phyloP scores from a whole-genome alignment of 1,140 invertebrate species.

The Centruroides vittatus region DNA sequence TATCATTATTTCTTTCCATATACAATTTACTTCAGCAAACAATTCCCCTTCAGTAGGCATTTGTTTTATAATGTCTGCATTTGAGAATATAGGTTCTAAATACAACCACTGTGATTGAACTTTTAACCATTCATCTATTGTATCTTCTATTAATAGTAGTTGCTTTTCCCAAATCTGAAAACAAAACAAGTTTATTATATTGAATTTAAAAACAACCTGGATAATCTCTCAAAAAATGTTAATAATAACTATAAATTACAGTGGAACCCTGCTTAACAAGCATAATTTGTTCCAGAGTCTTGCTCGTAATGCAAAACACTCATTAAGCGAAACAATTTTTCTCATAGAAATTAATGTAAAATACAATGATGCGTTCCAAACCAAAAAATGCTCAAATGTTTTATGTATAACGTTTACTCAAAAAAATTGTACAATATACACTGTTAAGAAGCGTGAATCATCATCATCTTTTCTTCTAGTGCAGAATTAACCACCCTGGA shows the following conservation, averaged over 20 bases:
- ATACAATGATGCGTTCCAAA: no score
- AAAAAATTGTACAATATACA: no score
- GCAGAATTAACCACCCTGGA: no score
- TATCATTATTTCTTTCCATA: slow-evolving; percentile 65
- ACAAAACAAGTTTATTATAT: background rate
- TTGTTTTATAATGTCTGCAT: slow-evolving; percentile 81
- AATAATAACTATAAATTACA: background rate
- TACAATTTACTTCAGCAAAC: slow-evolving; percentile 57
- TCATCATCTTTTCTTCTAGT: no score
- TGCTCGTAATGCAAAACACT: no score
- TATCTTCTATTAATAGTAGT: slow-evolving; percentile 56
- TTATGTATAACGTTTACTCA: no score
- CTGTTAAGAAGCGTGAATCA: no score
- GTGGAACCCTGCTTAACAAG: no score
- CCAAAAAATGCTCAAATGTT: no score
- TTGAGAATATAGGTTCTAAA: slow-evolving; percentile 80
- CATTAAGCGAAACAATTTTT: no score
- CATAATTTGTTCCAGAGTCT: no score
- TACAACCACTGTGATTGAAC: slow-evolving; percentile 76
- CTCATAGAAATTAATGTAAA: no score
- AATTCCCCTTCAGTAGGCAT: slow-evolving; percentile 78
- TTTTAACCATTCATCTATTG: slow-evolving; percentile 76
- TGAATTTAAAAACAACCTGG: background rate
- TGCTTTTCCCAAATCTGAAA: slow-evolving; percentile 58
- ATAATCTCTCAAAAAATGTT: background rate